phyloP scores from a whole-genome alignment of 1,140 invertebrate species.

The Hyles vespertilio region DNA sequence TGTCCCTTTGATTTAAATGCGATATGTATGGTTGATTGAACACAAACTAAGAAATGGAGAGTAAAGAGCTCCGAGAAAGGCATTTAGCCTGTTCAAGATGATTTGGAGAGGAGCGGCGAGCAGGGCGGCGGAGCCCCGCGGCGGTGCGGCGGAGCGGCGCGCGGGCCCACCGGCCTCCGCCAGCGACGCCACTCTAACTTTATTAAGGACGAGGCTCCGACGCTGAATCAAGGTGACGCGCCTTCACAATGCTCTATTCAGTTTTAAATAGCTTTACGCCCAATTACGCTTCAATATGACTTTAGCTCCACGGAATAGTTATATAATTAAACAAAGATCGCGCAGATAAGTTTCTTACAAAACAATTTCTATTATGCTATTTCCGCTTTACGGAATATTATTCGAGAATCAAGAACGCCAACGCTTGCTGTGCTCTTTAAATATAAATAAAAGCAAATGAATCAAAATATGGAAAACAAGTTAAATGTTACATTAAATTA shows the following conservation, averaged over 20 bases:
- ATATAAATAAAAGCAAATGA: too few relatives aligned
- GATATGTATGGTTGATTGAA: constrained; percentile 6
- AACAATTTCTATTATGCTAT: constrained; percentile 17
- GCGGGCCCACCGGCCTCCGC: constrained; percentile 27
- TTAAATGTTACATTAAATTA: too few relatives aligned
- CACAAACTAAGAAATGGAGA: constrained; percentile 21
- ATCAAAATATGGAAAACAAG: too few relatives aligned
- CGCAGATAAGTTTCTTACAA: constrained; percentile 38
- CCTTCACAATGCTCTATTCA: constrained; percentile 72
- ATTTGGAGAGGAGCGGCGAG: constrained; percentile 35
- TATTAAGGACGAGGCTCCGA: constrained; percentile 61
- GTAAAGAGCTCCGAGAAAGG: constrained; percentile 30
- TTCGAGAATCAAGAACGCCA: too few relatives aligned
- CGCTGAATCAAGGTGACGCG: constrained; percentile 69
- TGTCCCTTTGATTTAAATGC: too few relatives aligned
- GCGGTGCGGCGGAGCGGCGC: constrained; percentile 18
- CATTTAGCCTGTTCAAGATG: constrained; percentile 42
- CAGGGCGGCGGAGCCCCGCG: constrained; percentile 23
- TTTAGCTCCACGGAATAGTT: constrained; percentile 57
- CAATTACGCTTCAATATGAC: constrained; percentile 73
- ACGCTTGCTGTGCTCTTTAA: too few relatives aligned
- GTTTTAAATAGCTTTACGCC: constrained; percentile 74
- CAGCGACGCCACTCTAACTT: constrained; percentile 60
- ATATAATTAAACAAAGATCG: constrained; percentile 70
- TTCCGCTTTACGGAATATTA: neutral